Conservation (phyloP, 2,113 vertebrate genomes). For the Sturnira hondurensis region DNA sequence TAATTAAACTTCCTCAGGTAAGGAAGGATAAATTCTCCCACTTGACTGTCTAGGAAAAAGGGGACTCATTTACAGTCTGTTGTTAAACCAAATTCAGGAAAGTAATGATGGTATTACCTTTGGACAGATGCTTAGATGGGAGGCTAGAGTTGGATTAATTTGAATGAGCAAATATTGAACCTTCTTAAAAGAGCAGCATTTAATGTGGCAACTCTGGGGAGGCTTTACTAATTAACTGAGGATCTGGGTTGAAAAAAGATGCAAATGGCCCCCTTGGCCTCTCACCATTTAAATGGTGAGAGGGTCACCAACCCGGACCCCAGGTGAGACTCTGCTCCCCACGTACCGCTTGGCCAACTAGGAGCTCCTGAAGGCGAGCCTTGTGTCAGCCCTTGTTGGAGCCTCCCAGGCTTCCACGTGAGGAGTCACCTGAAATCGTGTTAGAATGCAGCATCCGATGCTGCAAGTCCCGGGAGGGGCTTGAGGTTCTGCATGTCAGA, state of each 20-base stretch:
- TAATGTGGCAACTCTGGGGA: constrained; percentile 40
- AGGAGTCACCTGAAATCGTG: not conserved
- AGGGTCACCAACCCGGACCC: not conserved
- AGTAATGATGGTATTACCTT: not conserved
- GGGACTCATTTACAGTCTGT: not conserved
- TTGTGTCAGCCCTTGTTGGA: accelerated
- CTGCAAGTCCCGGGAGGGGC: not conserved
- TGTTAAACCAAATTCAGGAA: constrained; percentile 29
- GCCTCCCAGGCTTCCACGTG: not conserved
- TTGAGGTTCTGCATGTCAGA: not conserved
- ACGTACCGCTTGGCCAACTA: not conserved
- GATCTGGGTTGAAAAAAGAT: constrained; percentile 24
- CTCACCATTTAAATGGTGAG: not conserved
- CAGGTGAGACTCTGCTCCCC: not conserved
- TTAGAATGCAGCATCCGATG: not conserved
- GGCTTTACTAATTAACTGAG: constrained; percentile 33
- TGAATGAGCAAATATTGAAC: constrained; percentile 54
- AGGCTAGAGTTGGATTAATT: constrained; percentile 56
- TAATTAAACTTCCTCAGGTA: constrained; percentile 71
- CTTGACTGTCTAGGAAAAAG: not conserved
- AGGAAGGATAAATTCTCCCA: constrained; percentile 62
- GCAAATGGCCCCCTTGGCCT: too few species aligned
- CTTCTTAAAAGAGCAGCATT: constrained; percentile 48
- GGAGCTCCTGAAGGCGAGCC: not conserved
- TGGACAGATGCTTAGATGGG: not conserved